Percentiles rank a stretch among this genome's conserved stretches.
Evolutionary conservation across 2,888 invertebrate species (phyloP).

Genomic region (Blomia tropicalis): DNA sequence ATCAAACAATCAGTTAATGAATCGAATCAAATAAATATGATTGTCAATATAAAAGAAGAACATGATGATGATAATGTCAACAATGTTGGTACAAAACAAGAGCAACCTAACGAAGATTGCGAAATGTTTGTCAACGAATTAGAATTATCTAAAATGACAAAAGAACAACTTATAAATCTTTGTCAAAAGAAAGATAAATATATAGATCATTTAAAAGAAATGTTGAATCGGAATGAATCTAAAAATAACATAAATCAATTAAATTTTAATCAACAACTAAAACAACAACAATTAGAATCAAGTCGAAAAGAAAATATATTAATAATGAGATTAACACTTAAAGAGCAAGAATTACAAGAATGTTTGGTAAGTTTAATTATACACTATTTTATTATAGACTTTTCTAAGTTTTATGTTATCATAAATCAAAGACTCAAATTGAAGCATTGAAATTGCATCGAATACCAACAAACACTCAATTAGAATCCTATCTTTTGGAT

Average conservation of each 20-base stretch:
- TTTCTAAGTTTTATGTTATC: not conserved
- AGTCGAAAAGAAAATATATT: slow-evolving; percentile 79
- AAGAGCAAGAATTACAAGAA: slow-evolving; percentile 93
- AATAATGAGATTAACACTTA: slow-evolving; percentile 74
- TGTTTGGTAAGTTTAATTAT: slow-evolving; percentile 56
- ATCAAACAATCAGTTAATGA: too few species aligned
- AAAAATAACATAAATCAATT: slow-evolving; percentile 40
- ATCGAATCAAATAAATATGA: too few species aligned
- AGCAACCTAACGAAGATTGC: not conserved
- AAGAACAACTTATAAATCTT: not conserved
- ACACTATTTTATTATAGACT: not conserved
- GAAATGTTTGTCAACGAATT: not conserved
- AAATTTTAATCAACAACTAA: slow-evolving; percentile 52
- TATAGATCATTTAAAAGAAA: not conserved
- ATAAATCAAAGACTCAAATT: slow-evolving; percentile 59
- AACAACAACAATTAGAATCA: slow-evolving; percentile 63
- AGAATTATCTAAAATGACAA: not conserved
- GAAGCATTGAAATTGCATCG: slow-evolving; percentile 78
- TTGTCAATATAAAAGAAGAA: too few species aligned
- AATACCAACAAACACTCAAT: slow-evolving; percentile 54
- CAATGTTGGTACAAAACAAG: too few species aligned
- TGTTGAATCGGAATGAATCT: not conserved
- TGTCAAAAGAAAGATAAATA: not conserved
- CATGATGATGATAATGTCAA: too few species aligned
- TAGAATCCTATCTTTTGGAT: slow-evolving; percentile 71